phyloP scores from a whole-genome alignment of 2,113 vertebrate species.

The Muntiacus reevesi region DNA sequence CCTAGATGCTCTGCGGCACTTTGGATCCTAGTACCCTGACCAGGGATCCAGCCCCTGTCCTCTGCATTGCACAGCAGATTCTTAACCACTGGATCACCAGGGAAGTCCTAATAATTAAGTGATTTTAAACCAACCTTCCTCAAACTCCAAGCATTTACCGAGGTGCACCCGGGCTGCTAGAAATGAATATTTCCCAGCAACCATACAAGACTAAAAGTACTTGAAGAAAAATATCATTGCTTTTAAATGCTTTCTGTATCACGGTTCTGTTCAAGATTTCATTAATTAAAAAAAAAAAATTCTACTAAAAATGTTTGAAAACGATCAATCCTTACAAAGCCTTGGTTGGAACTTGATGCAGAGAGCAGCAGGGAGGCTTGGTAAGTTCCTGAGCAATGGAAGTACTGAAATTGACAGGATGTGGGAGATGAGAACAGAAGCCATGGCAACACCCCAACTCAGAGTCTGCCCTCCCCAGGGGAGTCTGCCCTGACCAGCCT shows the following conservation, averaged over 20 bases:
- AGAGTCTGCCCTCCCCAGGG: background rate
- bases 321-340: background rate
- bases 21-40: background rate
- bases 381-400: background rate
- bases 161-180: background rate
- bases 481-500: background rate
- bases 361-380: background rate
- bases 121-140: background rate
- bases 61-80: background rate
- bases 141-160: background rate
- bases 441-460: background rate
- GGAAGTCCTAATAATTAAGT: background rate
- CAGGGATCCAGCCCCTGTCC: background rate
- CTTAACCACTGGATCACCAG: background rate
- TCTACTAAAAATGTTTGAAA: background rate
- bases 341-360: background rate
- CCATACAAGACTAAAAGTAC: background rate
- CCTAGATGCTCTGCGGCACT: background rate
- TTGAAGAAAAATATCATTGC: background rate
- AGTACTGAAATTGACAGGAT: background rate
- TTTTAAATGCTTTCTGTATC: background rate
- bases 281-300: background rate
- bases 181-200: background rate
- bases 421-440: background rate
- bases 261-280: background rate